Conservation (phyloP, 2,888 invertebrate genomes). For the Tipula unca region DNA sequence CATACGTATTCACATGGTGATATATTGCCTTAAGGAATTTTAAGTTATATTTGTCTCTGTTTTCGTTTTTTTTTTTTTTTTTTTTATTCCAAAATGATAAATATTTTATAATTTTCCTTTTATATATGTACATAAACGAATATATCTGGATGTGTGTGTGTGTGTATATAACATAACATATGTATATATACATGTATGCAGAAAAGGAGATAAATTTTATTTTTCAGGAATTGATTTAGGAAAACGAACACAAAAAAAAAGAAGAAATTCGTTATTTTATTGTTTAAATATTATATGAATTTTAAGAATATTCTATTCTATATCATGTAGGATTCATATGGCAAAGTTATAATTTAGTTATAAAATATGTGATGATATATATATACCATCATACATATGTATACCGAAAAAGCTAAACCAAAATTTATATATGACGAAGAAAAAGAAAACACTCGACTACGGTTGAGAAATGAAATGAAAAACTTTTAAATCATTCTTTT, state of each 20-base stretch:
- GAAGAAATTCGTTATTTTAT: neutral
- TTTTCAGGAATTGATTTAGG: constrained; percentile 9
- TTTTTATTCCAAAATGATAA: neutral
- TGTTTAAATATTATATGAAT: constrained; percentile 14
- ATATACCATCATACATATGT: neutral
- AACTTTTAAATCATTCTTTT: neutral
- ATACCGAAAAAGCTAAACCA: neutral
- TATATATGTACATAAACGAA: neutral
- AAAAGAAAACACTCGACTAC: neutral
- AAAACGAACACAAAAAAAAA: neutral
- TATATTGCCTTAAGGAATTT: constrained; percentile 14
- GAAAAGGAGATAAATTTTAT: neutral
- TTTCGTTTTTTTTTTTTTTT: neutral
- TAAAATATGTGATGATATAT: neutral
- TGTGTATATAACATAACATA: neutral
- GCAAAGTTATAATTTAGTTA: constrained; percentile 14
- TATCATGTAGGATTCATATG: constrained; percentile 14
- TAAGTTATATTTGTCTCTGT: constrained; percentile 14
- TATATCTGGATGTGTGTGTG: neutral
- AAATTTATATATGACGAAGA: neutral
- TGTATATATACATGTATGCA: neutral
- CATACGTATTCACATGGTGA: constrained; percentile 14
- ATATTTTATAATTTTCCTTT: neutral
- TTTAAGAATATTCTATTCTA: neutral
- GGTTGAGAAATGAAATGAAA: neutral